These are phyloP conservation scores for Heterodera filipjevi DNA, from an alignment of 2,888 invertebrate genomes.

Conservation along the genomic window DNA sequence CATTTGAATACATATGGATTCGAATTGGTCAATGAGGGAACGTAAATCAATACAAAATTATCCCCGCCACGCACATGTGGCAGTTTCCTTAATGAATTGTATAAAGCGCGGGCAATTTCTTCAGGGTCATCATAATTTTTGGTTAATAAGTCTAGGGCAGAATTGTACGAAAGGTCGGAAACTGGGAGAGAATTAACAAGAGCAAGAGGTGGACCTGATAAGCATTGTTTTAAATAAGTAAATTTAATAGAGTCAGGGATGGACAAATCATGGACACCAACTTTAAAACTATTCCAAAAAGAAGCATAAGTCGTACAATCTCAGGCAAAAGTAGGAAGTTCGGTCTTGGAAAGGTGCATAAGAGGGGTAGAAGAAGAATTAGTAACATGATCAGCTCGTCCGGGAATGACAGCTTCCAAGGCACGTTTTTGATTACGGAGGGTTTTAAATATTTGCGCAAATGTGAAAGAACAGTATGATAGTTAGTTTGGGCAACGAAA, in stretches of 20 bases:
- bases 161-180: background rate
- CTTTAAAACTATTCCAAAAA: background rate
- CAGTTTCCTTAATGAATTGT: background rate
- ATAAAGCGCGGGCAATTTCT: background rate
- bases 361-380: background rate
- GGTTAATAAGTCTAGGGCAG: background rate
- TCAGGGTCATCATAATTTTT: background rate
- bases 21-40: background rate
- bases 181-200: background rate
- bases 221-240: background rate
- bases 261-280: background rate
- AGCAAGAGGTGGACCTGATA: background rate
- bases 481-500: background rate
- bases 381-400: too few species aligned
- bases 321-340: background rate
- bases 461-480: background rate
- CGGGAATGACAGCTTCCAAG: background rate
- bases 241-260: background rate
- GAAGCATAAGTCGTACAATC: background rate
- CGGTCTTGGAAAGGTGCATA: background rate
- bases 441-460: background rate
- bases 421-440: background rate
- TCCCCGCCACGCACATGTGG: background rate
- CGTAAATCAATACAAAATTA: background rate
- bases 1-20: slow-evolving; percentile 13